phyloP scores from a whole-genome alignment of 2,113 vertebrate genomes.

The Bos taurus region ARS-UCD2.0 NC_037349.1:23666501-23667000 shows the following conservation, averaged over 20 bases:
- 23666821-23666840: background rate
- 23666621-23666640: background rate
- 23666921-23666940: background rate
- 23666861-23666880: background rate
- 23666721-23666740: background rate
- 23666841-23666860: background rate
- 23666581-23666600: background rate
- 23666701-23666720: background rate
- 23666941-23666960: background rate
- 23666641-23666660: background rate
- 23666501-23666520: background rate
- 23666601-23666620: background rate
- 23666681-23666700: background rate
- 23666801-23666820: background rate
- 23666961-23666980: background rate
- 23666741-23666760: background rate
- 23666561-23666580: background rate
- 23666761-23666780: background rate
- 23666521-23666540: background rate
- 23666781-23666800: background rate
- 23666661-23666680: background rate
- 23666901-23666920: background rate
- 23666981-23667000: background rate
- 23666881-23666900: background rate
- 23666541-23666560: background rate